Evolutionary conservation across 2,888 invertebrate species (phyloP).

Genomic region (Sarcophaga subvicina): DNA sequence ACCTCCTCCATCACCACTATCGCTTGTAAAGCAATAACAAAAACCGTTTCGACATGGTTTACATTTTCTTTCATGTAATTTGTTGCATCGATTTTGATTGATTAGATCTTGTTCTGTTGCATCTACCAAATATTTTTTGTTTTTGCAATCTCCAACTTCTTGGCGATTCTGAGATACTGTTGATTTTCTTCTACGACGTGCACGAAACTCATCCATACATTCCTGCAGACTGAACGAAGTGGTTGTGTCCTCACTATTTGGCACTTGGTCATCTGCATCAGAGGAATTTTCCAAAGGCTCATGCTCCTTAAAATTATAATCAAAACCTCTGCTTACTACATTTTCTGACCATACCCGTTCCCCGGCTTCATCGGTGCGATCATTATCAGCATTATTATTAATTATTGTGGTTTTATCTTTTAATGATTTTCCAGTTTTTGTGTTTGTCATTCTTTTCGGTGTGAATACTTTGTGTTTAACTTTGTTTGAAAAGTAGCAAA

Average conservation of each 20-base stretch:
- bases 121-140: constrained; percentile 8
- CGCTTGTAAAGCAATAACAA: constrained; percentile 81
- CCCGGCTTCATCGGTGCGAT: not conserved
- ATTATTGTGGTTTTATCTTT: constrained; percentile 24
- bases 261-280: constrained; percentile 72
- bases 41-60: constrained; percentile 81
- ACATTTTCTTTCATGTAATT: constrained; percentile 77
- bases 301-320: not conserved
- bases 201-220: constrained; percentile 79
- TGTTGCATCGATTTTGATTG: constrained; percentile 79
- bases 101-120: constrained; percentile 76
- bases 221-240: constrained; percentile 79
- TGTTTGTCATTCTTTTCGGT: too few species aligned
- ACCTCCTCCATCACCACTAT: constrained; percentile 77
- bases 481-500: too few species aligned
- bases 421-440: too few species aligned
- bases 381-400: too few species aligned
- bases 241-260: constrained; percentile 73
- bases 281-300: constrained; percentile 65
- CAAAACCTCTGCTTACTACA: not conserved
- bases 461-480: too few species aligned
- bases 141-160: constrained; percentile 27
- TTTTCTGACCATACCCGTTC: not conserved
- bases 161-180: constrained; percentile 74
- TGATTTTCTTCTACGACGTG: constrained; percentile 76